These are phyloP conservation scores for Cheilosia urbana DNA, from an alignment of 2,888 invertebrate genomes.

Conservation along the genomic window DNA sequence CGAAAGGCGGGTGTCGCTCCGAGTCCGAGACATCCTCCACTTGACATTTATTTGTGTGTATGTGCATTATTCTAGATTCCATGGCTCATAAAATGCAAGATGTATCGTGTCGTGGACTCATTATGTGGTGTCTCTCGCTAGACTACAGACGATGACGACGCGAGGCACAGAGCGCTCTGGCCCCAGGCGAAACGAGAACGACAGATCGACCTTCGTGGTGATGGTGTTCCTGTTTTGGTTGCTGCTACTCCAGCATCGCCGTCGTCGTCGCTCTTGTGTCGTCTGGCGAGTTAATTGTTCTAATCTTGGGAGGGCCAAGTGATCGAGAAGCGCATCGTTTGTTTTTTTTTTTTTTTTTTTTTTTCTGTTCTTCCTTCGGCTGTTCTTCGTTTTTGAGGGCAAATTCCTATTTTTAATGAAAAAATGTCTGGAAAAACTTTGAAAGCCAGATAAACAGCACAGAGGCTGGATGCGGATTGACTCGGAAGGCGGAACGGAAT, in stretches of 20 bases:
- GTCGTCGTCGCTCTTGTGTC: constrained; percentile 40
- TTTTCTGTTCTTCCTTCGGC: not conserved
- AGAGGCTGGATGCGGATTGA: constrained; percentile 8
- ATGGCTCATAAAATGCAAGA: constrained; percentile 74
- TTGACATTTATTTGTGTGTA: constrained; percentile 75
- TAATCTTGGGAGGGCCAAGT: constrained; percentile 74
- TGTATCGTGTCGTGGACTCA: constrained; percentile 74
- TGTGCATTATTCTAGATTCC: constrained; percentile 72
- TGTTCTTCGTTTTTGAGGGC: constrained; percentile 33
- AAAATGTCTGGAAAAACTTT: constrained; percentile 42
- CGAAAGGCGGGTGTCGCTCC: constrained; percentile 53
- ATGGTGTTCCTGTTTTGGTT: constrained; percentile 2
- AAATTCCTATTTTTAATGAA: constrained; percentile 61
- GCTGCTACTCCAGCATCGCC: not conserved
- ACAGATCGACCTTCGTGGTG: constrained; percentile 61
- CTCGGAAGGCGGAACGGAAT: constrained; percentile 72
- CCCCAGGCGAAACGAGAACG: constrained; percentile 31
- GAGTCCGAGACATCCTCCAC: constrained; percentile 47
- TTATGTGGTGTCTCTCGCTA: constrained; percentile 59
- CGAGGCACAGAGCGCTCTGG: constrained; percentile 1
- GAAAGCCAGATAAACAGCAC: constrained; percentile 7
- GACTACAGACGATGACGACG: constrained; percentile 17
- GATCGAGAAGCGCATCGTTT: constrained; percentile 53
- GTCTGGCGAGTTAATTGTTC: constrained; percentile 75
- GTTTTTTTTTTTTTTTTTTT: constrained; percentile 1